Evolutionary conservation across 2,797 vertebrate species (phyloP).

Genomic region (Adelosebastes latens): DNA sequence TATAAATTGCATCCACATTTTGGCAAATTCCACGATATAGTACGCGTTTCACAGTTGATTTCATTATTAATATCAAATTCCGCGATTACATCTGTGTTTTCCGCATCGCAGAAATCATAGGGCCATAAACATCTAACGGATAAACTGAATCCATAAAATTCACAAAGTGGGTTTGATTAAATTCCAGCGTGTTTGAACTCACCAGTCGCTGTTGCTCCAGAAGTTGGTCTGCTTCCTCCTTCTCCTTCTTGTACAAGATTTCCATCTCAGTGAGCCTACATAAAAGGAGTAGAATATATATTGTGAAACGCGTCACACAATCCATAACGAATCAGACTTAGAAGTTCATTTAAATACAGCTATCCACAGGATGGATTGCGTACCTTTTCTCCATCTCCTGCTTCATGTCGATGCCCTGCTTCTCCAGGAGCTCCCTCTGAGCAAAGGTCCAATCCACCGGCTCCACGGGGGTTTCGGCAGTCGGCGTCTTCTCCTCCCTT

Average conservation of each 20-base stretch:
- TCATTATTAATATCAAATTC: too few relatives aligned
- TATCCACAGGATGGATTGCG: neutral
- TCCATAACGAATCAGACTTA: neutral
- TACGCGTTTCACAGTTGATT: too few relatives aligned
- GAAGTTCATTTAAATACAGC: neutral
- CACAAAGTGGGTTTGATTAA: conserved; percentile 26
- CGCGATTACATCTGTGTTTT: too few relatives aligned
- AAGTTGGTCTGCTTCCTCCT: conserved; percentile 97
- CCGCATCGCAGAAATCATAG: too few relatives aligned
- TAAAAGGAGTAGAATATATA: neutral
- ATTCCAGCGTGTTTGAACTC: conserved; percentile 66
- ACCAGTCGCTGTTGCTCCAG: conserved; percentile 99
- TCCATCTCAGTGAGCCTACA: conserved; percentile 98
- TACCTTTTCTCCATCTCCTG: conserved; percentile 99
- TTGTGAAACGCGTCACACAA: conserved; percentile 1
- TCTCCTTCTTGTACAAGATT: conserved; percentile 98
- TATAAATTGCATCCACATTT: too few relatives aligned
- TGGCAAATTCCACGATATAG: too few relatives aligned
- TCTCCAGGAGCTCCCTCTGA: conserved; percentile 97
- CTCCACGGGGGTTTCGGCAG: conserved; percentile 96
- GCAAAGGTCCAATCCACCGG: conserved; percentile 99
- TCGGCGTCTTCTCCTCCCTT: conserved; percentile 96
- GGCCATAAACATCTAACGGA: neutral
- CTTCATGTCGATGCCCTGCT: conserved; percentile 99
- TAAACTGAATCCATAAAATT: conserved; percentile 1